Evolutionary conservation across 2,888 invertebrate species (phyloP).

Genomic region (Eupithecia subfuscata): DNA sequence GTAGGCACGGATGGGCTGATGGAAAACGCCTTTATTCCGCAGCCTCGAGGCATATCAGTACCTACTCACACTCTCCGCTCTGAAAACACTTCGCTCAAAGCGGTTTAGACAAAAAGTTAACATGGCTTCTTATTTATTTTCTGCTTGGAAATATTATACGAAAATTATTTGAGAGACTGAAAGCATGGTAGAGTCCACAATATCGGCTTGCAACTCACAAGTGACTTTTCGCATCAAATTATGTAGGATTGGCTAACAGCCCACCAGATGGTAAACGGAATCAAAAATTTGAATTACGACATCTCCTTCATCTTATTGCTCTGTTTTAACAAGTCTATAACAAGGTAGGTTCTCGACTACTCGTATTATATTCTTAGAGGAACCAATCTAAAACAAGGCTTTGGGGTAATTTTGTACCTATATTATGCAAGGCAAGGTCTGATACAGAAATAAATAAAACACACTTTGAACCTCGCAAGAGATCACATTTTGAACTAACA

Average conservation of each 20-base stretch:
- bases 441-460: neutral
- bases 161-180: neutral
- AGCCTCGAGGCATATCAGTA: constrained; percentile 26
- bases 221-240: constrained; percentile 16
- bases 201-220: constrained; percentile 2
- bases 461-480: constrained; percentile 64
- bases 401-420: neutral
- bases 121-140: constrained; percentile 8
- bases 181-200: neutral
- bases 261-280: constrained; percentile 34
- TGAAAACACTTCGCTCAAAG: constrained; percentile 3
- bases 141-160: neutral
- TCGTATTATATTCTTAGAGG: neutral
- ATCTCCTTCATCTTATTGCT: constrained; percentile 1
- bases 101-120: constrained; percentile 8
- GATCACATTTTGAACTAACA: too few species aligned
- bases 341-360: neutral
- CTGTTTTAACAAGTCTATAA: neutral
- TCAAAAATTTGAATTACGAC: constrained; percentile 31
- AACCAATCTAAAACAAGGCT: neutral
- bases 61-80: neutral
- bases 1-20: constrained; percentile 27
- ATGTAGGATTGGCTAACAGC: constrained; percentile 24
- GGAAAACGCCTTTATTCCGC: constrained; percentile 25
- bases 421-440: neutral